phyloP scores from a whole-genome alignment of 2,113 vertebrate genomes.

The Eublepharis macularius region DNA sequence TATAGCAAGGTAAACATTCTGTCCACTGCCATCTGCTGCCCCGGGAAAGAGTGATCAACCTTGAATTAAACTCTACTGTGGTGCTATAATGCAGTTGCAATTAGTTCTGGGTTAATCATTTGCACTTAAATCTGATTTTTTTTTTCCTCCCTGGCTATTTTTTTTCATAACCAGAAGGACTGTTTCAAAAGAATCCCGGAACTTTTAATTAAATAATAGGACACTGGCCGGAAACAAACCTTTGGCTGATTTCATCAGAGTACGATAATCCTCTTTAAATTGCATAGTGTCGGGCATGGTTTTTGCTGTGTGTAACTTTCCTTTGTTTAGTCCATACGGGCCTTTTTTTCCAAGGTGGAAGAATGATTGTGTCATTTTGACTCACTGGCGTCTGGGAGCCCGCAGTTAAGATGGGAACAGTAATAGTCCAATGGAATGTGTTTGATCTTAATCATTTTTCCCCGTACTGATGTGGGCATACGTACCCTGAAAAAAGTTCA shows the following conservation, averaged over 20 bases:
- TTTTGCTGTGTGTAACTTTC: not conserved
- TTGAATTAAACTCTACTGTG: constrained; percentile 24
- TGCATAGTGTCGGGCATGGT: not conserved
- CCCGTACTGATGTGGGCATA: not conserved
- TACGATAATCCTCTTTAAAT: constrained; percentile 12
- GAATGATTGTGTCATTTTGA: not conserved
- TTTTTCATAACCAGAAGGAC: not conserved
- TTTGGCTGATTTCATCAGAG: constrained; percentile 3
- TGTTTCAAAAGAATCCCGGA: constrained; percentile 41
- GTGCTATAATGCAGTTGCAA: constrained; percentile 34
- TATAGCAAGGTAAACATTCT: constrained; percentile 19
- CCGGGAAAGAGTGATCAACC: constrained; percentile 25
- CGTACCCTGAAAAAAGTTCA: not conserved
- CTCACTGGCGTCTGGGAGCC: not conserved
- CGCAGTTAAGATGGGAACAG: not conserved
- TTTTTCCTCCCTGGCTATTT: constrained; percentile 13
- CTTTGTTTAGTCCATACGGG: not conserved
- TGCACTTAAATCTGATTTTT: constrained; percentile 44
- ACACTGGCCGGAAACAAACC: not conserved
- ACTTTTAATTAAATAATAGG: not conserved
- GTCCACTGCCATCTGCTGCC: constrained; percentile 27
- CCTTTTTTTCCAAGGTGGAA: not conserved
- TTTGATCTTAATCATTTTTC: not conserved
- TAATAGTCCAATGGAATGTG: not conserved
- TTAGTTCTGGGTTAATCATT: constrained; percentile 62